Evolutionary conservation across 2,797 vertebrate genomes (phyloP).

Genomic region (Cryptoprocta ferox): DNA sequence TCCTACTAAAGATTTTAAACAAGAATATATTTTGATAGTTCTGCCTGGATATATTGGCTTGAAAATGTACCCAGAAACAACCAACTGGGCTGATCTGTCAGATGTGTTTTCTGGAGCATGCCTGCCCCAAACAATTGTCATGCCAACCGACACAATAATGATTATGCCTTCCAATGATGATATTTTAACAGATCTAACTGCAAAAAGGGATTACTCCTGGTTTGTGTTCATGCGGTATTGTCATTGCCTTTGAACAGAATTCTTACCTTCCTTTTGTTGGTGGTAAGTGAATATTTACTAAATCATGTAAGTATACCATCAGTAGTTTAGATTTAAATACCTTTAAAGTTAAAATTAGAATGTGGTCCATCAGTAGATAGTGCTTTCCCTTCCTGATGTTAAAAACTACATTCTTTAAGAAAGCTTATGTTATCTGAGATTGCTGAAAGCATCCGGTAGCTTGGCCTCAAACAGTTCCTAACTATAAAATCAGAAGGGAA

Average conservation of each 20-base stretch:
- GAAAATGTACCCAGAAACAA: background rate
- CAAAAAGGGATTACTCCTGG: background rate
- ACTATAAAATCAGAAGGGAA: background rate
- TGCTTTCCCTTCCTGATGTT: background rate
- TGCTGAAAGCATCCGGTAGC: background rate
- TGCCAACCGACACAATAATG: background rate
- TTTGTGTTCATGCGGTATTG: background rate
- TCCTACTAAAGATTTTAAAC: background rate
- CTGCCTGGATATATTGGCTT: background rate
- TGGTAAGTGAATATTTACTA: background rate
- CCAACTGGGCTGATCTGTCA: fast-evolving
- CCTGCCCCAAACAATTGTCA: background rate
- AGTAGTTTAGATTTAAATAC: background rate
- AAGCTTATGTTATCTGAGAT: background rate
- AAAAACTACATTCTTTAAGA: background rate
- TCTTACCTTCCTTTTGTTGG: background rate
- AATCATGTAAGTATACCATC: background rate
- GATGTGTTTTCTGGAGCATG: background rate
- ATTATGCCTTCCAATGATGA: background rate
- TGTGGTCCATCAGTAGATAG: background rate
- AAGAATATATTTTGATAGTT: background rate
- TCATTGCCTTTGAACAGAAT: background rate
- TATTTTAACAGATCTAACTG: background rate
- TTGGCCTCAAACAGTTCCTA: background rate
- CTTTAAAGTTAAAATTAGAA: background rate